Base-by-base conservation (phyloP, 2,888 invertebrate species). In the Agrotis segetum region DNA sequence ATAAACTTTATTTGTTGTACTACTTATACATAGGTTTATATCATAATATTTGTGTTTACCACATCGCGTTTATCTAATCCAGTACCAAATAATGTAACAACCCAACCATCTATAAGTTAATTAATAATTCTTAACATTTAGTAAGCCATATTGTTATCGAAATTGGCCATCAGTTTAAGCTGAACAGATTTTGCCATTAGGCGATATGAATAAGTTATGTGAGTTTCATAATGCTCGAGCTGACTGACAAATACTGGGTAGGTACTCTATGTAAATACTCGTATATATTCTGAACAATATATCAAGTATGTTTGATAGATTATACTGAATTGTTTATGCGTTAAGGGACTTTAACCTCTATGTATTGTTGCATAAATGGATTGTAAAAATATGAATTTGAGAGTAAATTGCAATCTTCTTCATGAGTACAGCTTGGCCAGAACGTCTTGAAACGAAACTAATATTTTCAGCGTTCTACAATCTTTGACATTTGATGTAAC, bases 171-270 rank as follows among this genome's bases (percentile, higher is more conserved):
- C 70, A 73, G 64, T 74, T 79, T 73, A 70, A 64, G 58, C 77
- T 68, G 77, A 78, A 78, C 73, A 71, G 84, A 81, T 86, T 85
- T 85, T 79, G 81, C 87, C 83, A 88, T 88, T 88, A 87, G 74
- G 77, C 73, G 72, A 79, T 69, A 82, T 88, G 88, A 88, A 88
- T 89, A 82, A 84, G 61, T 81, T 74, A 88, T 84, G 83, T 50
- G 67, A 46, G 55, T 55, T 44, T 59, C 40, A 11, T 59, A 46
- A 24, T 46, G 58, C 60, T 61, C 55, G 46, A 21, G 52, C 49
- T 58, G 60, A 60, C 68, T 63, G 68, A 34, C 24, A 66, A 56
- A 74, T 56, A 34, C 50, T 50, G 17, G 16, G 50, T 52, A 44
- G 16, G 50, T 52, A 44, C 29, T 70, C 47, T 11, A 40, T 73